phyloP scores from a whole-genome alignment of 2,113 vertebrate species.

The Phaetusa simplex region DNA sequence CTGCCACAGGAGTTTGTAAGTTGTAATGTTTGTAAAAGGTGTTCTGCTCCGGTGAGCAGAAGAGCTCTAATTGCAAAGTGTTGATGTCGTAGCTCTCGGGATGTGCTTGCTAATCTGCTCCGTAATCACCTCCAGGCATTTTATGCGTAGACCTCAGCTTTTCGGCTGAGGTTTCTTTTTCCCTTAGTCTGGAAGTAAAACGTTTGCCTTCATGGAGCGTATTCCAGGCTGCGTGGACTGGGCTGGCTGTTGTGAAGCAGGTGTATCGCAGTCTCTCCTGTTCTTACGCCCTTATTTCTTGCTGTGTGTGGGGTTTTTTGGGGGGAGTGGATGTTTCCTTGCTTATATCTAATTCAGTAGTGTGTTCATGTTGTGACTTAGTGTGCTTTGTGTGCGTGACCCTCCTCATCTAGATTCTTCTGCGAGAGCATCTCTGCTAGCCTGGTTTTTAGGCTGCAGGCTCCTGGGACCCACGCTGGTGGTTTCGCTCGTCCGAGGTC shows the following conservation, averaged over 20 bases:
- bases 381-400: neutral
- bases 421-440: neutral
- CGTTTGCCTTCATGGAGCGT: fast-evolving
- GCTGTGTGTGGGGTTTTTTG: neutral
- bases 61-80: neutral
- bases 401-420: neutral
- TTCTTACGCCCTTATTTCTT: neutral
- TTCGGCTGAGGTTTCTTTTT: neutral
- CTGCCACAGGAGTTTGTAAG: neutral
- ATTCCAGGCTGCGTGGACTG: neutral
- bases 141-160: neutral
- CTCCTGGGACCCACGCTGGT: neutral
- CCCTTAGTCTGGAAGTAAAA: neutral
- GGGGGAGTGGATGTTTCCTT: neutral
- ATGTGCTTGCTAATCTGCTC: neutral
- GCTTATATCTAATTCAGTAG: neutral
- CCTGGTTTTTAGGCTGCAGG: neutral
- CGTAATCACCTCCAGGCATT: neutral
- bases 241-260: neutral
- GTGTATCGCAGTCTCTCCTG: neutral
- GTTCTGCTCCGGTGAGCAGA: neutral
- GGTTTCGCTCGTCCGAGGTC: neutral
- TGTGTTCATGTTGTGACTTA: fast-evolving
- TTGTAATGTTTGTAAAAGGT: neutral
- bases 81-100: neutral